Conservation (phyloP, 2,888 invertebrate genomes). For the Nephrocerus scutellatus region DNA sequence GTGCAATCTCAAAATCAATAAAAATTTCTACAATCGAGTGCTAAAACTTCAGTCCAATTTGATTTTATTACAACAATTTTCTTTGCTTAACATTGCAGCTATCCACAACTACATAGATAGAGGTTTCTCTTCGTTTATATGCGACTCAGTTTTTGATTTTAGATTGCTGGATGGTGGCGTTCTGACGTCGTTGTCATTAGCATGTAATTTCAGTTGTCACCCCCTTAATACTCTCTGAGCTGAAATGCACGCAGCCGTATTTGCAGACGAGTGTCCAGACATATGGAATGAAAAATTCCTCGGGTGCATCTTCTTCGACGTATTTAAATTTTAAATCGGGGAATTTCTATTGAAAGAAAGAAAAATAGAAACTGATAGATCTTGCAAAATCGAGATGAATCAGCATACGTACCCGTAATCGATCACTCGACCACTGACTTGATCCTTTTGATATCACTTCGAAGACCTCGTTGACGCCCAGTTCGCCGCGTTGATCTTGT, state of each 20-base stretch:
- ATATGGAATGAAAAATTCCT: conserved; percentile 99
- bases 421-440: conserved; percentile 88
- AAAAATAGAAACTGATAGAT: conserved; percentile 1
- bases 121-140: no score
- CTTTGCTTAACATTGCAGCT: no score
- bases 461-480: conserved; percentile 82
- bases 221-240: conserved; percentile 45
- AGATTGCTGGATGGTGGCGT: no score
- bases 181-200: conserved; percentile 39
- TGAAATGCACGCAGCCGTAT: conserved; percentile 50
- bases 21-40: no score
- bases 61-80: no score
- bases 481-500: conserved; percentile 59
- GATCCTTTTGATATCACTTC: conserved; percentile 85
- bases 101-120: no score
- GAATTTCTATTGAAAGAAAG: conserved; percentile 70
- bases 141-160: no score
- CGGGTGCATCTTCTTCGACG: conserved; percentile 97
- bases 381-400: not conserved
- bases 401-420: conserved; percentile 66
- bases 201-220: conserved; percentile 44
- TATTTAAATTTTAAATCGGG: conserved; percentile 98
- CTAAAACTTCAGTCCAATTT: conserved; percentile 22
- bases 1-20: no score
- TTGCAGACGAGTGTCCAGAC: conserved; percentile 87